Base-by-base conservation (phyloP, 2,113 vertebrate species). In the Arvicanthis niloticus region DNA sequence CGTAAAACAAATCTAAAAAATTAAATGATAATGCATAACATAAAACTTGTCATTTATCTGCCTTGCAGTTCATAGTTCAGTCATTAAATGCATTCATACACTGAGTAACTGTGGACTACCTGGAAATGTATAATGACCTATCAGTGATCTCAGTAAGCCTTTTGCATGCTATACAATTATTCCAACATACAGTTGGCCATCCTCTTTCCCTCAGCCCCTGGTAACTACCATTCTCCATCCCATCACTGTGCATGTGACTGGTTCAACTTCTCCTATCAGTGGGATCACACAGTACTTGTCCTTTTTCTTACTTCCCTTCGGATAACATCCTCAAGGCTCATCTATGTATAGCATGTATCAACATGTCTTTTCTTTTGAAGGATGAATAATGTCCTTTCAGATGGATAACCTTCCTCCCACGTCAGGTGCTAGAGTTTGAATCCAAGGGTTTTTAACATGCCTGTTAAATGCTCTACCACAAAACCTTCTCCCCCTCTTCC, bases 241-340 rank as follows among this genome's bases (percentile, higher is more conserved):
- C 48, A 17, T 68, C 84, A 76, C 75, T 34, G 12, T 51, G 72
- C 67, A 40, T 85, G 48, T 89, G n/a, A 72, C 62, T 2, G 21
- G 31, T 17, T 42, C 62, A 53, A 40, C 42, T 15, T 51, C 45
- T 68, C 42, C 21, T n/a, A 17, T 51, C 72, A 51, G 34, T 26
- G 51, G 67, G 45, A 40, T 40, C 22, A 15, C 67, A 87, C 19
- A 13, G 45, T 72, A 13, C 48, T 68, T 60, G 21, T 60, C 37
- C 53, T 88, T 70, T 88, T 60, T 89, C 77, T 94, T 86, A 17
- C 80, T 88, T 85, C 21, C 65, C 34, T 68, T 86, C 75, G 72
- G 11, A 77, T 40, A 72, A 62, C 9, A 34, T 70, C 42, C 84
- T 87, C 85, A n/a, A 72, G 67, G 19, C 48, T 85, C 26, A 80